phyloP scores from a whole-genome alignment of 2,113 vertebrate genomes.

The Embiotoca jacksoni region DNA sequence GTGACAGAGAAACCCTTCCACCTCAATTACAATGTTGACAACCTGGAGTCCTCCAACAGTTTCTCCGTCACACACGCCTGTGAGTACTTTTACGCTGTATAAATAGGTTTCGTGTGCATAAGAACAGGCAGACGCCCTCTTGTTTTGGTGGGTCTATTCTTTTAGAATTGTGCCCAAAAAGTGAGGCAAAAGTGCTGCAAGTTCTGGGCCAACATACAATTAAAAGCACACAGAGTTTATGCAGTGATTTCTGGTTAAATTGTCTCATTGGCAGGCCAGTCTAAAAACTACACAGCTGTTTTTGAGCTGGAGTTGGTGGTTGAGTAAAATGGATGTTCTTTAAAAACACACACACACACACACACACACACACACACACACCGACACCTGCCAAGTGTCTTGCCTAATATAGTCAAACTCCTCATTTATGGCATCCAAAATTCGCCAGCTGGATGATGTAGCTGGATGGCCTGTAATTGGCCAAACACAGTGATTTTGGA shows the following conservation, averaged over 20 bases:
- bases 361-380: background rate
- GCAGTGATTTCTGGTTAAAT: background rate
- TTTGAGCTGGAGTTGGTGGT: constrained; percentile 14
- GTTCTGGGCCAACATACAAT: constrained; percentile 4
- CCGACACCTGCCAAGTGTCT: constrained; percentile 48
- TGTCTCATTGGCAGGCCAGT: constrained; percentile 12
- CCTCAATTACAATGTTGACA: constrained; percentile 98
- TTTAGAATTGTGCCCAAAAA: background rate
- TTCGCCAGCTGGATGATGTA: constrained; percentile 59
- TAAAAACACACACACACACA: background rate
- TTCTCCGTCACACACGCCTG: constrained; percentile 99
- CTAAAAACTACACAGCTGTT: constrained; percentile 35
- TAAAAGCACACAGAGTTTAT: background rate
- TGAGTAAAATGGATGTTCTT: constrained; percentile 15
- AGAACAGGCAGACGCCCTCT: background rate
- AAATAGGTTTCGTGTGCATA: background rate
- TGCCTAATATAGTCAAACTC: constrained; percentile 19
- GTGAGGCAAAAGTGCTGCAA: constrained; percentile 3
- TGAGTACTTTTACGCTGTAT: constrained; percentile 87
- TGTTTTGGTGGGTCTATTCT: background rate
- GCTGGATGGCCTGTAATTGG: constrained; percentile 42
- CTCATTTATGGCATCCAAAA: constrained; percentile 33
- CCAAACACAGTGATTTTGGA: constrained; percentile 39
- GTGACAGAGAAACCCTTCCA: constrained; percentile 98
- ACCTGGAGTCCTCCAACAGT: constrained; percentile 99